Percentiles rank a stretch among this genome's conserved stretches.
Evolutionary conservation across 2,113 vertebrate genomes (phyloP).

Genomic region (Noctilio leporinus): DNA sequence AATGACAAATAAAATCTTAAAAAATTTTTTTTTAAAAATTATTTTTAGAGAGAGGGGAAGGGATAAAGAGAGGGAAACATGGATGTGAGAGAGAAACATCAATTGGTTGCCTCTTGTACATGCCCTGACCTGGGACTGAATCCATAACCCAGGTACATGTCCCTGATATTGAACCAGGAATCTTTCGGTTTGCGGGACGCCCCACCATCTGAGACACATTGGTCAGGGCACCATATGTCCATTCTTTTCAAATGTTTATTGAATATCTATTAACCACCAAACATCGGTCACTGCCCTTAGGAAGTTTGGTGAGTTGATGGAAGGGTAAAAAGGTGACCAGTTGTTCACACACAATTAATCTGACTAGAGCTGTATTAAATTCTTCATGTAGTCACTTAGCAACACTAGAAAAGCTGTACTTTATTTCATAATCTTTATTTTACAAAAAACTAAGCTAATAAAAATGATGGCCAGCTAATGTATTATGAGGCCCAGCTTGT

Average conservation of each 20-base stretch:
- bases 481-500: background rate
- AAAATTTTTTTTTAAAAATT: no score
- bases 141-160: no score
- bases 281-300: background rate
- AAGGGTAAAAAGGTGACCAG: background rate
- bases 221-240: background rate
- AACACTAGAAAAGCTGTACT: background rate
- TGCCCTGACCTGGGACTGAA: no score
- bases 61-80: no score
- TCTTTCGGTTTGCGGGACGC: no score
- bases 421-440: background rate
- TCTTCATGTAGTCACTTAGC: background rate
- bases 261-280: background rate
- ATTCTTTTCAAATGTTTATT: conserved; percentile 1
- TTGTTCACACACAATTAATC: background rate
- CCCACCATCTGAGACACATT: no score
- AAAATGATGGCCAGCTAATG: background rate
- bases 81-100: no score
- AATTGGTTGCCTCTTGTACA: no score
- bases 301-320: background rate
- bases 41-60: no score
- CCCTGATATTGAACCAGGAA: no score
- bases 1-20: no score
- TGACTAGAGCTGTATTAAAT: background rate
- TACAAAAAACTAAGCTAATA: background rate